Evolutionary conservation across 2,797 vertebrate genomes (phyloP).

Genomic region (Hemibagrus guttatus): DNA sequence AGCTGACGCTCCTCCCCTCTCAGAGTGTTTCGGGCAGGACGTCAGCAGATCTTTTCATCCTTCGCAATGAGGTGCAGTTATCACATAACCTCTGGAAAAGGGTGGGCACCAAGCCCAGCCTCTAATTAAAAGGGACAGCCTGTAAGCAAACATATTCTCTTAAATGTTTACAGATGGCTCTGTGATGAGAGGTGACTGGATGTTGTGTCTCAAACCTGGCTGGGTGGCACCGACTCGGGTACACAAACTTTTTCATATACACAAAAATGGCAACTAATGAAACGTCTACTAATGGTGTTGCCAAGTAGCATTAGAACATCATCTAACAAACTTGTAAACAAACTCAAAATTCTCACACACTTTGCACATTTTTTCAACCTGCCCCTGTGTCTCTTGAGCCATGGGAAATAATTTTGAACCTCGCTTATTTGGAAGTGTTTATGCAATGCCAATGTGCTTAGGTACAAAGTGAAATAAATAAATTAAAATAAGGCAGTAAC

Average conservation of each 20-base stretch:
- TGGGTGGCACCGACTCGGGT: neutral
- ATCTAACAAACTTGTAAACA: too few relatives aligned
- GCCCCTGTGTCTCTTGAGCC: slow-evolving; percentile 50
- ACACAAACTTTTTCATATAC: neutral
- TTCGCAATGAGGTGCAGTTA: slow-evolving; percentile 86
- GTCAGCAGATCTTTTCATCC: slow-evolving; percentile 74
- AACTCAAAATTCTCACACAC: neutral
- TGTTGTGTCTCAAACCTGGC: neutral
- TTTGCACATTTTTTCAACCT: neutral
- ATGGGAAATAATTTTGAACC: slow-evolving; percentile 67
- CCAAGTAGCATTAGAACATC: neutral
- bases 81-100: slow-evolving; percentile 82
- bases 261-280: neutral
- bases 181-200: slow-evolving; percentile 55
- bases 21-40: slow-evolving; percentile 77
- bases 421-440: slow-evolving; percentile 66
- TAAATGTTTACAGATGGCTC: slow-evolving; percentile 78
- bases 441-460: slow-evolving; percentile 62
- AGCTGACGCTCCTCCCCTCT: slow-evolving; percentile 64
- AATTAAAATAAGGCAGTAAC: slow-evolving; percentile 18
- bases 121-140: slow-evolving; percentile 82
- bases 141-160: slow-evolving; percentile 75
- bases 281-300: too few relatives aligned
- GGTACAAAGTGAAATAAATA: slow-evolving; percentile 63
- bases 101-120: slow-evolving; percentile 84